Evolutionary conservation across 2,888 invertebrate genomes (phyloP).

Genomic region (Lithosia quadra): DNA sequence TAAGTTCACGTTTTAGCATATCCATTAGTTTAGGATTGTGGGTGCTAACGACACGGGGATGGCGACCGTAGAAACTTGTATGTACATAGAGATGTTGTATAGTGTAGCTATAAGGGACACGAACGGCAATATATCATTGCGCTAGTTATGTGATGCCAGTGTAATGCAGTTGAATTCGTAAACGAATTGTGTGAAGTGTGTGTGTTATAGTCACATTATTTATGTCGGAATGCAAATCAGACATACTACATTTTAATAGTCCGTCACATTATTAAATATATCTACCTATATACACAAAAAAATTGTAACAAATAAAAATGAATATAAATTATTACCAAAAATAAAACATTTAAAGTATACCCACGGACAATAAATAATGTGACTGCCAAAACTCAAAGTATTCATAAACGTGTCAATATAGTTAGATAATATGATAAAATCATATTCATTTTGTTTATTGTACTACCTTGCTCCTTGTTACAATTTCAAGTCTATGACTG

Average conservation of each 20-base stretch:
- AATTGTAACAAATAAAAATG: not conserved
- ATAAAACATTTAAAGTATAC: not conserved
- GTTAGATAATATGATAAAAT: slow-evolving; percentile 62
- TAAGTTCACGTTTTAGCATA: slow-evolving; percentile 67
- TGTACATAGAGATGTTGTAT: slow-evolving; percentile 71
- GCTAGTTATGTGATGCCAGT: slow-evolving; percentile 43
- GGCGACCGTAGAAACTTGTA: slow-evolving; percentile 56
- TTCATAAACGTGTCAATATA: slow-evolving; percentile 70
- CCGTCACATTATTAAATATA: too few relatives aligned
- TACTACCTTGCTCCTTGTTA: slow-evolving; percentile 39
- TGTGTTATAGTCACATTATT: slow-evolving; percentile 69
- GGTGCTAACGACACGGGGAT: slow-evolving; percentile 73
- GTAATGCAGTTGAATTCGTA: slow-evolving; percentile 63
- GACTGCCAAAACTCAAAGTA: slow-evolving; percentile 81
- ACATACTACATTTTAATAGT: not conserved
- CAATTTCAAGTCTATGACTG: slow-evolving; percentile 28
- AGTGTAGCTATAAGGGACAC: slow-evolving; percentile 59
- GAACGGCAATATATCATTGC: slow-evolving; percentile 38
- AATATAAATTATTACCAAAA: not conserved
- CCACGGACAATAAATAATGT: slow-evolving; percentile 61
- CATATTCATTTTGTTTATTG: slow-evolving; percentile 53
- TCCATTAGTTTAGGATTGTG: slow-evolving; percentile 72
- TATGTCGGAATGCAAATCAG: slow-evolving; percentile 26
- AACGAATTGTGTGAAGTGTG: slow-evolving; percentile 62
- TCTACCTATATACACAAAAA: not conserved